A percentile compares a stretch with the other conserved stretches of the same genome.
Conservation (phyloP, 2,797 vertebrate genomes). For the Amniataba percoides region DNA sequence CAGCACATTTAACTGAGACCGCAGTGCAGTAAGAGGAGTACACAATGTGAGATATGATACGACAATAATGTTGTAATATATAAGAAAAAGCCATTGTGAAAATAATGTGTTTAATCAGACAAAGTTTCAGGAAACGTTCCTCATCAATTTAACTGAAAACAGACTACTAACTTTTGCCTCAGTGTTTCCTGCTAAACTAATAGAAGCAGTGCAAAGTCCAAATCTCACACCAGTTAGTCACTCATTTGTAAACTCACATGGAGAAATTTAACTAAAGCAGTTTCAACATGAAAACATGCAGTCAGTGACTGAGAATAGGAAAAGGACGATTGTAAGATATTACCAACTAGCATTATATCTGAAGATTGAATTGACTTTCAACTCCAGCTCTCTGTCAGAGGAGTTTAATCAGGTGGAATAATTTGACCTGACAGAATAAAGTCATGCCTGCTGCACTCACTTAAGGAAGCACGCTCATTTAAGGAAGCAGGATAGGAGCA, state of each 20-base stretch:
- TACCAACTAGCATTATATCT: neutral
- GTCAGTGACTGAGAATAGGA: neutral
- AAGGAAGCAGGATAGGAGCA: too few relatives aligned
- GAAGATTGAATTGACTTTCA: neutral
- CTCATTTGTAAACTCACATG: neutral
- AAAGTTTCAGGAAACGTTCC: neutral
- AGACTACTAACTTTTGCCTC: neutral
- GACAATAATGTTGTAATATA: neutral
- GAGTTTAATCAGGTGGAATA: too few relatives aligned
- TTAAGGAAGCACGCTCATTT: too few relatives aligned
- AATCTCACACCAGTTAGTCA: neutral
- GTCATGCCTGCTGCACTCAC: too few relatives aligned
- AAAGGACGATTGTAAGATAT: neutral
- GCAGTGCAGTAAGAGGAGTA: neutral
- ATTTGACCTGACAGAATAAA: too few relatives aligned
- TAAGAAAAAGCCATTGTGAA: too few relatives aligned
- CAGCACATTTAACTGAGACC: too few relatives aligned
- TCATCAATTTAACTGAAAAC: neutral
- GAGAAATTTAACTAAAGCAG: neutral
- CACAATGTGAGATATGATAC: neutral
- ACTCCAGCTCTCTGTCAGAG: neutral
- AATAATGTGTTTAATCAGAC: too few relatives aligned
- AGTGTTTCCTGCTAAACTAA: too few relatives aligned
- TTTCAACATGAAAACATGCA: neutral
- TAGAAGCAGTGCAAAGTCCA: too few relatives aligned